Percentiles rank a stretch among this genome's conserved stretches.
Conservation (phyloP, 2,888 invertebrate genomes). For the Hemaris fuciformis region DNA sequence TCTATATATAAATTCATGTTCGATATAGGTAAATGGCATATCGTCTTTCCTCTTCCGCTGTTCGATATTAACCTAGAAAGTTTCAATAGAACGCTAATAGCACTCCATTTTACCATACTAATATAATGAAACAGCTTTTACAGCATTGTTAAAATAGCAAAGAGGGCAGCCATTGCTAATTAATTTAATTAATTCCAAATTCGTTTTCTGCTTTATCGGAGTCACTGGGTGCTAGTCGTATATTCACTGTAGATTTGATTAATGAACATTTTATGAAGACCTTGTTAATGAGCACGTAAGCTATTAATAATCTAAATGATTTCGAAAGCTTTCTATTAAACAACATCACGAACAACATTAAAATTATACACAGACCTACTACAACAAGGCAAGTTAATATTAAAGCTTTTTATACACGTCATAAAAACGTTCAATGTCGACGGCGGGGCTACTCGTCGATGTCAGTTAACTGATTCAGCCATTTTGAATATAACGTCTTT, state of each 20-base stretch:
- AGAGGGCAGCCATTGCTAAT: background rate
- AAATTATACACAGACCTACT: background rate
- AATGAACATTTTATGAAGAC: background rate
- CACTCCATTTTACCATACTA: constrained; percentile 13
- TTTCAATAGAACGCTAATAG: constrained; percentile 23
- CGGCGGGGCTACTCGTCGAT: background rate
- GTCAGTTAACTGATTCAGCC: background rate
- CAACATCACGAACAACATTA: background rate
- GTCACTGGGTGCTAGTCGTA: background rate
- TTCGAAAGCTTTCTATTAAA: background rate
- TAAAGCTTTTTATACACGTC: background rate
- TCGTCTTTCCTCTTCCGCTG: constrained; percentile 17
- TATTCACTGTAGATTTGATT: background rate
- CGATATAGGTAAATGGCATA: constrained; percentile 18
- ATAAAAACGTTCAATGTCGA: background rate
- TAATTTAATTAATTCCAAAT: background rate
- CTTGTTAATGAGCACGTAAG: background rate
- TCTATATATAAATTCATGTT: background rate
- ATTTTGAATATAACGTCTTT: background rate
- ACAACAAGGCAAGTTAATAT: background rate
- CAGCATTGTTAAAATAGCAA: background rate
- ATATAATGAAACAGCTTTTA: background rate
- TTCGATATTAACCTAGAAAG: constrained; percentile 30
- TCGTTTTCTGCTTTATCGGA: background rate
- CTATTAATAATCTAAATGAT: background rate